These are phyloP conservation scores for Clepsis dumicolana DNA, from an alignment of 2,888 invertebrate genomes.

Conservation along the genomic window DNA sequence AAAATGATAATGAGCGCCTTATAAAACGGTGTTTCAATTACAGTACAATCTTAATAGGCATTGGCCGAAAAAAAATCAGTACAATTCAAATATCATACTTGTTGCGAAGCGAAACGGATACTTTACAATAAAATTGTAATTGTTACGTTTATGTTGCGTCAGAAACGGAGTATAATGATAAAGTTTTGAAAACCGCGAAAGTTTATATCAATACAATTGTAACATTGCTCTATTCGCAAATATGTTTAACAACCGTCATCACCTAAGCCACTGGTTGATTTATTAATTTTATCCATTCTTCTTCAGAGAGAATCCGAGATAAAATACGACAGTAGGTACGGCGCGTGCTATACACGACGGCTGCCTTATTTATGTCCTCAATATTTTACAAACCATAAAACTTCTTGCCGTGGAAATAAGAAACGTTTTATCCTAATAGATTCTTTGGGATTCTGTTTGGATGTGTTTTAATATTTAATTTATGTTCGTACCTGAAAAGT, in stretches of 20 bases:
- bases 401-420: conserved; percentile 78
- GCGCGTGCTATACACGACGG: conserved; percentile 81
- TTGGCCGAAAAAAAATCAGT: too few relatives aligned
- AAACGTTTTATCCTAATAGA: conserved; percentile 81
- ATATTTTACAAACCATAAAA: conserved; percentile 85
- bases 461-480: conserved; percentile 58
- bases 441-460: conserved; percentile 61
- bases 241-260: conserved; percentile 48
- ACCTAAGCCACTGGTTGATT: conserved; percentile 45
- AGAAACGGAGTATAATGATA: too few relatives aligned
- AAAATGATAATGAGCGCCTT: too few relatives aligned
- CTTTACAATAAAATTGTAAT: too few relatives aligned
- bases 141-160: too few relatives aligned
- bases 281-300: conserved; percentile 73
- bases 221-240: conserved; percentile 27
- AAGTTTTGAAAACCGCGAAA: too few relatives aligned
- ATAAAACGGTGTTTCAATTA: too few relatives aligned
- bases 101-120: too few relatives aligned
- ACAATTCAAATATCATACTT: too few relatives aligned
- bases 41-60: too few relatives aligned
- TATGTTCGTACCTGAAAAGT: conserved; percentile 34
- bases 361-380: conserved; percentile 81
- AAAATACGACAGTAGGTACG: conserved; percentile 78
- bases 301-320: conserved; percentile 77
- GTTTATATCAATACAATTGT: too few relatives aligned